Evolutionary conservation across 1,140 invertebrate genomes (phyloP).

Genomic region (Metopolophium dirhodum): DNA sequence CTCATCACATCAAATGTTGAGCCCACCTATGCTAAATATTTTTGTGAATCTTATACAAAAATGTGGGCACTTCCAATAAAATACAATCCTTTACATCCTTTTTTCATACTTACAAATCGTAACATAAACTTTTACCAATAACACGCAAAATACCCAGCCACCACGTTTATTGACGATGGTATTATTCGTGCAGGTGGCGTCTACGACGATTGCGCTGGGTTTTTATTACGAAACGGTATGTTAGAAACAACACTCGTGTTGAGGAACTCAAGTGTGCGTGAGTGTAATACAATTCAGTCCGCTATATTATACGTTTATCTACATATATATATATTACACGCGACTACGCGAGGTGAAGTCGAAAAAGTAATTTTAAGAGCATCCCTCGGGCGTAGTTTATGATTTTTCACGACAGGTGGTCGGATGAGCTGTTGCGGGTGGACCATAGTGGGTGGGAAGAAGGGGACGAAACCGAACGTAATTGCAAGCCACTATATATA

Average conservation of each 20-base stretch:
- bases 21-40: too few relatives aligned
- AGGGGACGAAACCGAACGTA: not conserved
- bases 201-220: not conserved
- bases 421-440: not conserved
- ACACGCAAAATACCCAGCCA: too few relatives aligned
- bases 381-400: not conserved
- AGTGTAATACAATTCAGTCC: not conserved
- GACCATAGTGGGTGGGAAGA: not conserved
- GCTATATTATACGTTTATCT: not conserved
- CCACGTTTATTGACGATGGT: too few relatives aligned
- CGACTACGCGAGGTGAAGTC: not conserved
- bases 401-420: constrained; percentile 18
- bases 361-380: constrained; percentile 28
- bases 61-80: too few relatives aligned
- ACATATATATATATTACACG: not conserved
- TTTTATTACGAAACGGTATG: not conserved
- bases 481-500: not conserved
- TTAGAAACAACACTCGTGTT: not conserved
- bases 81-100: too few relatives aligned
- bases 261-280: not conserved
- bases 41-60: too few relatives aligned
- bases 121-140: too few relatives aligned
- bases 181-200: not conserved
- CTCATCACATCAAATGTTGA: too few relatives aligned
- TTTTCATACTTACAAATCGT: too few relatives aligned